Conservation (phyloP, 2,888 invertebrate species). For the Drosophila histrio region DNA sequence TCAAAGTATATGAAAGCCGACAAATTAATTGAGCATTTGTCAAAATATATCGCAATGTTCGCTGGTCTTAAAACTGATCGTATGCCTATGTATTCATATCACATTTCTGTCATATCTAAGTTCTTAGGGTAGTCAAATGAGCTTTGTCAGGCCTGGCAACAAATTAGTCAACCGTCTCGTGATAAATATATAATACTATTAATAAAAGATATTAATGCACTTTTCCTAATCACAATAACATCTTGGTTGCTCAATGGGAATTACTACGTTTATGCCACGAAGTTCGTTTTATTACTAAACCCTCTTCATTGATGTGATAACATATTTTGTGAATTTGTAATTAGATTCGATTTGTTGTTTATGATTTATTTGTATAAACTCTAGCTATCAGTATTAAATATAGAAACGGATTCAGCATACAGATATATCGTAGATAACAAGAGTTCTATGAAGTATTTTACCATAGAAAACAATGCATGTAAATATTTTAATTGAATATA, state of each 20-base stretch:
- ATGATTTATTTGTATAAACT: background rate
- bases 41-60: background rate
- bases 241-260: too few relatives aligned
- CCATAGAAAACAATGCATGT: background rate
- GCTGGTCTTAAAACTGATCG: constrained; percentile 1
- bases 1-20: background rate
- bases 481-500: too few relatives aligned
- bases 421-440: background rate
- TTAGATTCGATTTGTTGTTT: background rate
- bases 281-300: too few relatives aligned
- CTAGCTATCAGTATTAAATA: background rate
- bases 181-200: background rate
- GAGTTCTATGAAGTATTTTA: background rate
- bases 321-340: background rate
- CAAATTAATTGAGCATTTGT: constrained; percentile 11
- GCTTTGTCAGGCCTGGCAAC: background rate
- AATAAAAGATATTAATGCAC: background rate
- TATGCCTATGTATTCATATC: background rate
- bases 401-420: background rate
- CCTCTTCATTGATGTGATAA: too few relatives aligned
- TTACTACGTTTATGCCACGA: too few relatives aligned
- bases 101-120: constrained; percentile 2
- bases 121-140: constrained; percentile 14
- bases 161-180: background rate
- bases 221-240: background rate